phyloP scores from a whole-genome alignment of 2,797 vertebrate genomes.

The Chlorospingus semifuscus region DNA sequence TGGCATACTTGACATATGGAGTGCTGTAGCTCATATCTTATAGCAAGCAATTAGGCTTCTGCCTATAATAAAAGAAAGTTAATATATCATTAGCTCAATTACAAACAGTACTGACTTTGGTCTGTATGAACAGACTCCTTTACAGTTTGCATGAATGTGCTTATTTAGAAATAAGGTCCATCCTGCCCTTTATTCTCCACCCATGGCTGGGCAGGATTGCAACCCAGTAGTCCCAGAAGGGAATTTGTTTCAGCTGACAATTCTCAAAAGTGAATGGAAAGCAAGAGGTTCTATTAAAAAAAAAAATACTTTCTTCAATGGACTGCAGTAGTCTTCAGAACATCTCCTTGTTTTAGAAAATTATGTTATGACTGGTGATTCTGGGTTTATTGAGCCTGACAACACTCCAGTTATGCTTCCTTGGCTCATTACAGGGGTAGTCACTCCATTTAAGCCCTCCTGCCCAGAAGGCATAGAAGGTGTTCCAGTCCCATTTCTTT shows the following conservation, averaged over 20 bases:
- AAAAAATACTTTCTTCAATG: not conserved
- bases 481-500: not conserved
- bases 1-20: not conserved
- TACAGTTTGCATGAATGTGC: not conserved
- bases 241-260: not conserved
- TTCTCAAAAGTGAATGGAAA: not conserved
- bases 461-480: not conserved
- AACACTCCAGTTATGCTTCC: not conserved
- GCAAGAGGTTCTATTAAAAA: not conserved
- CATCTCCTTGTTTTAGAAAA: not conserved
- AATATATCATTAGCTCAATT: not conserved
- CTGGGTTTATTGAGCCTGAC: not conserved
- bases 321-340: rapidly evolving
- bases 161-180: not conserved
- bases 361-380: not conserved
- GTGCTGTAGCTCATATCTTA: not conserved
- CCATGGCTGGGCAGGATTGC: not conserved
- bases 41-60: conserved; percentile 5
- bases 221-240: not conserved
- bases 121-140: not conserved
- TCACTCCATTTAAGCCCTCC: not conserved
- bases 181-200: not conserved
- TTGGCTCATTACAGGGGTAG: not conserved
- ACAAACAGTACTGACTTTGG: not conserved
- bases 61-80: not conserved